Base-by-base conservation (phyloP, 92 coral and sea anemone genomes). In the Phenganax subtilis region DNA sequence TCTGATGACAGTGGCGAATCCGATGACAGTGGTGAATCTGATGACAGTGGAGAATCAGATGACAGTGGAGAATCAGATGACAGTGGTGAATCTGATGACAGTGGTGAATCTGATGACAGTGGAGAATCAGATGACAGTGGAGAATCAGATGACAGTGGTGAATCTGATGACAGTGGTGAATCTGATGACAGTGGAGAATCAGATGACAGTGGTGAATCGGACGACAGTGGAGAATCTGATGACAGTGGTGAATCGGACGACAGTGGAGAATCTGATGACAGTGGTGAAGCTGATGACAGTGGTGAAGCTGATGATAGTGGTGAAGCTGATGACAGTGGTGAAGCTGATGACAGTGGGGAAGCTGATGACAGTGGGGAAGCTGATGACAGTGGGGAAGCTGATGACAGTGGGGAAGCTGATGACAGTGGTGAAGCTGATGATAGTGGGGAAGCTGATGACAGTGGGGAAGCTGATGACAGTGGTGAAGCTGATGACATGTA, bases 71-170 rank as follows among this genome's bases (percentile, higher is more conserved):
- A 47, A 29, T 54, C 56, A 12, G 77, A 81, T 4, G 66, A 37
- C 5, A 63, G 56, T 11, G 75, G 55, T 3, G 66, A 20, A 47
- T 47, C 84, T 0, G 75, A 57, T 20, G 82, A 81, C 8, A 54
- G 71, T 11, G 80, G 60, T 8, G 81, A 81, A 0, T 51, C 82
- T 6, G 81, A 60, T 0, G 81, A 59, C 0, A 72, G 81, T 0
- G 84, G 62, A 29, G 78, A 85, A 14, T 70, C 84, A 1, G 86
- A 78, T 9, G 89, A 86, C 1, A 75, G 71, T 47, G 71, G 71
- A 8, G 77, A 86, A 12, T 57, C 61, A 37, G 62, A 74, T 8
- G 83, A 53, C 11, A 66, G 83, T 28, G 85, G 81, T 11, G 84
- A 84, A 12, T 14, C 52, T 27, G 87, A 51, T 9, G 84, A 80